Percentiles rank a stretch among this genome's conserved stretches.
phyloP scores from a whole-genome alignment of 2,113 vertebrate species.

The Apaloderma vittatum region DNA sequence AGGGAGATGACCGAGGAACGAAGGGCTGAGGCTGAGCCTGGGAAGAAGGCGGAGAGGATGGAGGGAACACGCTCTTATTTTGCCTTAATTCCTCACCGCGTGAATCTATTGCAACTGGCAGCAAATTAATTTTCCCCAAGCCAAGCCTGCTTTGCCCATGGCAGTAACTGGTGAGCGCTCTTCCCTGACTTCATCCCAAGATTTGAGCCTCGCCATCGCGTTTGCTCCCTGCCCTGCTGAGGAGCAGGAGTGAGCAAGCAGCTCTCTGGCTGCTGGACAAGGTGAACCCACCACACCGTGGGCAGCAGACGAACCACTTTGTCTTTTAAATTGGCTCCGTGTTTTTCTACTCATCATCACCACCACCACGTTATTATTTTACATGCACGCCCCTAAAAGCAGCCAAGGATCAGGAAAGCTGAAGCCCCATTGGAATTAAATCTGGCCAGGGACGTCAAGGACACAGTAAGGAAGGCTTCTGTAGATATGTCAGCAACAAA shows the following conservation, averaged over 20 bases:
- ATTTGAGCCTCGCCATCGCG: accelerated
- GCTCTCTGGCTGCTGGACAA: not conserved
- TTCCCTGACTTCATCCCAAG: accelerated
- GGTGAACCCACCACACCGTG: not conserved
- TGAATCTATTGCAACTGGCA: not conserved
- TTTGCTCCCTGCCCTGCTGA: not conserved
- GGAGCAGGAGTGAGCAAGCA: accelerated
- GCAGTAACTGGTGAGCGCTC: not conserved
- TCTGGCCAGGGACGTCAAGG: too few species aligned
- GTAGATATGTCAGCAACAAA: too few species aligned
- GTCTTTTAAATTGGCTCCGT: not conserved
- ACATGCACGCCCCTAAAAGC: too few species aligned
- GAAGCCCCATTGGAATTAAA: too few species aligned
- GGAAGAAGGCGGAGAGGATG: not conserved
- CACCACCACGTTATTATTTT: too few species aligned
- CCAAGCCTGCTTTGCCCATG: not conserved
- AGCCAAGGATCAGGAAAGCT: too few species aligned
- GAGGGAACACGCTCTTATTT: not conserved
- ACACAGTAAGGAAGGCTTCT: too few species aligned
- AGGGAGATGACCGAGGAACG: not conserved
- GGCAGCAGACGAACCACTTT: not conserved
- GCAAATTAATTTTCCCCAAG: not conserved
- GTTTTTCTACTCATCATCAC: not conserved
- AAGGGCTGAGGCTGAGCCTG: not conserved
- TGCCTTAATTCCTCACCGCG: not conserved